Evolutionary conservation across 2,113 vertebrate genomes (phyloP).

Genomic region (Oriolus oriolus): DNA sequence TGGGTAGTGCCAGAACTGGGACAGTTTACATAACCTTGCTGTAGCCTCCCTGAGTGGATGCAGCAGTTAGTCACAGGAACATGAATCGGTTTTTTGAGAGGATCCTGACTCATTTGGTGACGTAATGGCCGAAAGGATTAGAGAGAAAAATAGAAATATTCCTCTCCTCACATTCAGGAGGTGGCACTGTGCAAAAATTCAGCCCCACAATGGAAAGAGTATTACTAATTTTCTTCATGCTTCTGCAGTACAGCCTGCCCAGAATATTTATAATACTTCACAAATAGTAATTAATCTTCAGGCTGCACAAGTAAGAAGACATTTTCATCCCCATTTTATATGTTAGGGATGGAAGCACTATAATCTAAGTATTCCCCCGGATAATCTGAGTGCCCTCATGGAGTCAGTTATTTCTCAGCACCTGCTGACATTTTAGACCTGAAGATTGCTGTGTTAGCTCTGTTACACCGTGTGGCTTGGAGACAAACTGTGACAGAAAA

Average conservation of each 20-base stretch:
- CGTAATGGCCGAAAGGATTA: neutral
- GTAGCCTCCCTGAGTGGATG: neutral
- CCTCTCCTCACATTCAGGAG: neutral
- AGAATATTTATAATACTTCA: neutral
- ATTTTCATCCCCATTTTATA: neutral
- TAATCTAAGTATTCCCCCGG: neutral
- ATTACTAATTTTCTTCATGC: neutral
- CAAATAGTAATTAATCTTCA: neutral
- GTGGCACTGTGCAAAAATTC: neutral
- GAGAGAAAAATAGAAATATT: neutral
- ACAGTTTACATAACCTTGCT: slow-evolving; percentile 33
- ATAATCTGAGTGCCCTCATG: neutral
- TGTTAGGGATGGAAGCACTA: neutral
- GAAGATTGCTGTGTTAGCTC: neutral
- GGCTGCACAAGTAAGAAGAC: neutral
- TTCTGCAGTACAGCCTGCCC: neutral
- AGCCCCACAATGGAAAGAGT: neutral
- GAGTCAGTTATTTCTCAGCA: neutral
- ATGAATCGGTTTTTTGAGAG: neutral
- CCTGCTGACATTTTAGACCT: neutral
- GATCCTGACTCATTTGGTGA: slow-evolving; percentile 49
- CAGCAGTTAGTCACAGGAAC: slow-evolving; percentile 28
- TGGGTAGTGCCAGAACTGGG: slow-evolving; percentile 27
- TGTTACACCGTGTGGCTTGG: neutral
- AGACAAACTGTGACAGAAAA: neutral